phyloP scores from a whole-genome alignment of 2,797 vertebrate species.

The Emydoidea blandingii region DNA sequence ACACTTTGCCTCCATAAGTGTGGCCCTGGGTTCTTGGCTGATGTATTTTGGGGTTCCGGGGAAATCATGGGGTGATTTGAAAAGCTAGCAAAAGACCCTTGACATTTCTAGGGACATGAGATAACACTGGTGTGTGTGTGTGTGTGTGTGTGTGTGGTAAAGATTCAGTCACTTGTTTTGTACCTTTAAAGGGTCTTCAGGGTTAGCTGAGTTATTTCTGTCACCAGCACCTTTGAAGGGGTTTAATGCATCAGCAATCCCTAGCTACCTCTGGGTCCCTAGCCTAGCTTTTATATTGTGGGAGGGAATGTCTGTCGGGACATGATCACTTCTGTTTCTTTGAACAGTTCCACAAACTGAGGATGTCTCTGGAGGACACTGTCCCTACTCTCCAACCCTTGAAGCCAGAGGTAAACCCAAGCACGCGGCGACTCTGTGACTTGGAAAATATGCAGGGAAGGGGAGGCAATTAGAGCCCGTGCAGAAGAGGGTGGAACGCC shows the following conservation, averaged over 20 bases:
- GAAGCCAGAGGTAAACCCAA: slow-evolving; percentile 48
- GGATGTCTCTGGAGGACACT: slow-evolving; percentile 71
- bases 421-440: background rate
- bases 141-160: too few relatives aligned
- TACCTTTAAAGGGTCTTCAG: background rate
- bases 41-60: background rate
- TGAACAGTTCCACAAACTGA: slow-evolving; percentile 78
- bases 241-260: background rate
- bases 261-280: background rate
- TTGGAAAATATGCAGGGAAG: background rate
- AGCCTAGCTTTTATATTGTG: background rate
- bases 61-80: background rate
- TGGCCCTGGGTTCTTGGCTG: background rate
- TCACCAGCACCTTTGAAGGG: background rate
- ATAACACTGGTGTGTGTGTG: background rate
- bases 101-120: background rate
- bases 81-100: background rate
- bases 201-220: background rate
- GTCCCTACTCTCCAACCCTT: slow-evolving; percentile 39
- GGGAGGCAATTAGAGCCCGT: background rate
- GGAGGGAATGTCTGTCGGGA: background rate
- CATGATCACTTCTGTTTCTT: background rate
- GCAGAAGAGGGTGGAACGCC: background rate
- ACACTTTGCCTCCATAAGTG: background rate
- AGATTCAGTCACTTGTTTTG: background rate